Evolutionary conservation across 2,888 invertebrate species (phyloP).

Genomic region (Neoscelio sp.): DNA sequence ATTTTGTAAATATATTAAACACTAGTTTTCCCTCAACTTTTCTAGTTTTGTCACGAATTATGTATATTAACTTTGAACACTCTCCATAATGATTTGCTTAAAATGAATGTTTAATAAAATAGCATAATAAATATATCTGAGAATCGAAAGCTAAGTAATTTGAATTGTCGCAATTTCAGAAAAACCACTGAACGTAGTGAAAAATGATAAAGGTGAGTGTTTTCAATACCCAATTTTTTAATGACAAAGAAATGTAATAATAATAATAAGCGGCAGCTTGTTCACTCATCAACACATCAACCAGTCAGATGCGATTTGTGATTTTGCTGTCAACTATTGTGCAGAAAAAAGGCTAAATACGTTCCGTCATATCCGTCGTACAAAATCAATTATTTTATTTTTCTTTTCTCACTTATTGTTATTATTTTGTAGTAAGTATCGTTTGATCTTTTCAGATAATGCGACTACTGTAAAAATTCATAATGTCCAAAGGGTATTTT

Average conservation of each 20-base stretch:
- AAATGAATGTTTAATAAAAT: too few species aligned
- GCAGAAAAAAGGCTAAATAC: background rate
- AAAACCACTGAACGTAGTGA: constrained; percentile 3
- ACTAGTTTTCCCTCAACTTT: too few species aligned
- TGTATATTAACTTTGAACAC: too few species aligned
- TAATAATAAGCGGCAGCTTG: too few species aligned
- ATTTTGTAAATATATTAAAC: background rate
- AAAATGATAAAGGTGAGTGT: constrained; percentile 42
- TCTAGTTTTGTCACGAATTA: too few species aligned
- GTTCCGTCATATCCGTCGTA: background rate
- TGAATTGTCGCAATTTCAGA: constrained; percentile 10
- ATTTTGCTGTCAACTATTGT: background rate
- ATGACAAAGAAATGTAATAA: too few species aligned
- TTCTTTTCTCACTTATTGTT: background rate
- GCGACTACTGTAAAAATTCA: constrained; percentile 19
- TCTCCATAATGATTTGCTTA: too few species aligned
- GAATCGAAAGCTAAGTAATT: background rate
- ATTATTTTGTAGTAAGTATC: constrained; percentile 5
- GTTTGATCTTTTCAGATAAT: constrained; percentile 38
- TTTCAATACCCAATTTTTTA: constrained; percentile 3
- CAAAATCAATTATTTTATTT: constrained; percentile 3
- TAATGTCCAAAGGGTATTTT: constrained; percentile 6
- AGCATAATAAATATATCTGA: too few species aligned
- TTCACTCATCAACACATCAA: background rate
- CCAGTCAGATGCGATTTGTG: constrained; percentile 1